phyloP scores from a whole-genome alignment of 2,113 vertebrate species.

The Mesocricetus auratus region DNA sequence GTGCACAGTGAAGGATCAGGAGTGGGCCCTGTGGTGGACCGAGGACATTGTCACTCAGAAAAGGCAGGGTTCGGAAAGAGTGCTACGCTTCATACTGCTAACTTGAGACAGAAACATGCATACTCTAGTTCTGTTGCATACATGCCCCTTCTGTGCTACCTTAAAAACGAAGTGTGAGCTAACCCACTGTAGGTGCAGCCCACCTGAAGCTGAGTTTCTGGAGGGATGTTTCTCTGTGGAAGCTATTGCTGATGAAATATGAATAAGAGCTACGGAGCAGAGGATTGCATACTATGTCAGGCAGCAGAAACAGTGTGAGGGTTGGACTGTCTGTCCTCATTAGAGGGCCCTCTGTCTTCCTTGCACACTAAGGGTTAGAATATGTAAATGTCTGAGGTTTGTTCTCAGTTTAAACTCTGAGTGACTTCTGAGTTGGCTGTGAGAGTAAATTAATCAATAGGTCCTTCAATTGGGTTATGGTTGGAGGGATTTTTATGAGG shows the following conservation, averaged over 20 bases:
- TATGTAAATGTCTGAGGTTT: neutral
- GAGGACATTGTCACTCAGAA: no score
- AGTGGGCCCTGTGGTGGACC: neutral
- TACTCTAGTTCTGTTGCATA: neutral
- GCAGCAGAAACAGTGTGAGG: neutral
- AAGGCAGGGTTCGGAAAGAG: no score
- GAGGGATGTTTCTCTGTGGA: conserved; percentile 12
- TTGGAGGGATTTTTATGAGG: neutral
- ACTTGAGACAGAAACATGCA: neutral
- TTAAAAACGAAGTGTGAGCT: neutral
- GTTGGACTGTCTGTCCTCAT: neutral
- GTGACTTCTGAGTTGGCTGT: neutral
- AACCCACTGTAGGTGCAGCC: no score
- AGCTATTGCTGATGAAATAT: conserved; percentile 1
- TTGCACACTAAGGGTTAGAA: neutral
- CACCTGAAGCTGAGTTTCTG: neutral
- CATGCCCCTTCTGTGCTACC: neutral
- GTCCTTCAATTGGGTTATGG: neutral
- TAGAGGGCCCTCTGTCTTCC: neutral
- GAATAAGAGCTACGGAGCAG: neutral
- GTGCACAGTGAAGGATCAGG: neutral
- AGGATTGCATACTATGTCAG: neutral
- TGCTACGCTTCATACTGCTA: neutral
- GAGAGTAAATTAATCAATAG: neutral
- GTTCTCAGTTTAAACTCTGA: conserved; percentile 30